Base-by-base conservation (phyloP, 2,113 vertebrate genomes). In the Anarhynchus alexandrinus region DNA sequence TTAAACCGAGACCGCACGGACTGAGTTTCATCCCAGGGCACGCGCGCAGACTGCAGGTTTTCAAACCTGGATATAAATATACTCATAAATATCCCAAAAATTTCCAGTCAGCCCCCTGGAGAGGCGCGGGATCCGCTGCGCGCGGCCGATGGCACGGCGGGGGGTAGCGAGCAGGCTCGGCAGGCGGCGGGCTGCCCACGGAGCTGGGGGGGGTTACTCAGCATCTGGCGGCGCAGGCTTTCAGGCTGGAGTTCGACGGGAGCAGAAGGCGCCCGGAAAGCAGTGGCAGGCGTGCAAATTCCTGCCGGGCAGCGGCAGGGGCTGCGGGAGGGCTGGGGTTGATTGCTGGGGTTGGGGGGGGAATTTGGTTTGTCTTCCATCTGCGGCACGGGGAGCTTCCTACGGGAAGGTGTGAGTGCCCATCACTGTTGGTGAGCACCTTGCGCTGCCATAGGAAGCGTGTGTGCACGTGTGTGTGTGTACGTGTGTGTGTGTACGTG, bases 311-410 rank as follows among this genome's bases (percentile, higher is more conserved):
- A 8, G 36, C 0, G 4, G 9, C 55, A 0, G 7, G 67, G 45
- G 36, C 21, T 23, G 58, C 42, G 5, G 82, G 19, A 7, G 12
- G 20, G 45, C 62, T 5, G 67, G 42, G 66, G 17, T 54, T 47
- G 7, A 2, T 15, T 8, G 54, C 17, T 2, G 59, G 0, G 1
- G 9, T 2, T 23, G 38, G 64, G 55, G 18, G 22, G 12, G 36
- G 49, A 76, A 27, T 23, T 15, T 13, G 43, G 38, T 54, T 59
- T 14, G 11, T 6, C 36, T 26, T 43, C 23, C 77, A 23, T 21
- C n/a, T 10, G 0, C 1, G 3, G 76, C 29, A 3, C 0, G 5
- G n/a, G 73, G 45, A 80, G 18, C 54, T 11, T 25, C 36, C 51
- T 19, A 1, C 5, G 1, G 23, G 10, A 57, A 58, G 51, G 42